A percentile compares a stretch with the other conserved stretches of the same genome.
Conservation (phyloP, 2,888 invertebrate genomes). For the Drosophila borealis region DNA sequence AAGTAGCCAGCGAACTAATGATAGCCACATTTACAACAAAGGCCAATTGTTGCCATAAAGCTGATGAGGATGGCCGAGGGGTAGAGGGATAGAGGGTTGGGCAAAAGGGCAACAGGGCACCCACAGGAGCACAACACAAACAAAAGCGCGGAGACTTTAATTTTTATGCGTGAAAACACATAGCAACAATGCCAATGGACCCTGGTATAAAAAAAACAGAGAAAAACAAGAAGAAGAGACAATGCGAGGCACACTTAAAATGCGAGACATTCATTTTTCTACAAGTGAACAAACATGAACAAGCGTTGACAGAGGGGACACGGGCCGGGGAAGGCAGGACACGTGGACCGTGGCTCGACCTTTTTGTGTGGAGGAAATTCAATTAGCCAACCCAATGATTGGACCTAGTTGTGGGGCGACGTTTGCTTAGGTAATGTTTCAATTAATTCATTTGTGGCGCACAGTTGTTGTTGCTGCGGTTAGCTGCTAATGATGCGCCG, state of each 20-base stretch:
- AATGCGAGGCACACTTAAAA: constrained; percentile 72
- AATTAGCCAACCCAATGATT: constrained; percentile 65
- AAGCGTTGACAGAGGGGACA: not conserved
- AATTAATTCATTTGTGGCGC: constrained; percentile 73
- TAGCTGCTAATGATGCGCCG: constrained; percentile 65
- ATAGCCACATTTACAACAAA: constrained; percentile 79
- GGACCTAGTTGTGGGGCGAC: constrained; percentile 32
- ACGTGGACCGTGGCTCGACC: constrained; percentile 49
- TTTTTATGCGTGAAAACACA: constrained; percentile 81
- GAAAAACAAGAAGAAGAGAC: constrained; percentile 27
- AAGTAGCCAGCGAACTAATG: constrained; percentile 84
- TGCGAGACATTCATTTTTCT: constrained; percentile 79
- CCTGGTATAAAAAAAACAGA: constrained; percentile 11
- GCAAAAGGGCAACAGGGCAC: constrained; percentile 16
- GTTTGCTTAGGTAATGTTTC: constrained; percentile 82
- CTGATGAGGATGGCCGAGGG: constrained; percentile 16
- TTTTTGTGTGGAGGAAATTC: constrained; percentile 68
- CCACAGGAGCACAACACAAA: constrained; percentile 35
- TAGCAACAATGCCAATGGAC: constrained; percentile 45
- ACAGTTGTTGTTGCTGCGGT: constrained; percentile 25
- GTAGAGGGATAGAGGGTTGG: constrained; percentile 10
- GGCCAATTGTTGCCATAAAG: constrained; percentile 74
- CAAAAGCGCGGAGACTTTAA: constrained; percentile 72
- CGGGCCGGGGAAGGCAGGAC: constrained; percentile 43
- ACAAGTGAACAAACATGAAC: constrained; percentile 48